phyloP scores from a whole-genome alignment of 1,140 invertebrate species.

The Hypsibius dujardini region DNA sequence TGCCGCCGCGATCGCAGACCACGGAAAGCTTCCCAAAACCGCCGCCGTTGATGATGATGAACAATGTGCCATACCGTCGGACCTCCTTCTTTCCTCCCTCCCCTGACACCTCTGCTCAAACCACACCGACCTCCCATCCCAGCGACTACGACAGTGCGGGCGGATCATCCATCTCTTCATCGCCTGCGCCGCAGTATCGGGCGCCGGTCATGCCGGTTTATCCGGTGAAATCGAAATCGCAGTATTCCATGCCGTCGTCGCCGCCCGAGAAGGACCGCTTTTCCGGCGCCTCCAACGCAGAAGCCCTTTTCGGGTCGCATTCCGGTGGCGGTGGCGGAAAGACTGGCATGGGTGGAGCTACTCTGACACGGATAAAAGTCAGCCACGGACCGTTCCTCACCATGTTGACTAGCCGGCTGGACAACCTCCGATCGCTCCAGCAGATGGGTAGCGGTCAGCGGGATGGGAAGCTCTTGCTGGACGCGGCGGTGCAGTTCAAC shows the following conservation, averaged over 20 bases:
- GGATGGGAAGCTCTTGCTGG: slow-evolving; percentile 27
- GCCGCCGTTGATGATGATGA: background rate
- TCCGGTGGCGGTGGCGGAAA: background rate
- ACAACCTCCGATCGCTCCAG: background rate
- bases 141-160: slow-evolving; percentile 3
- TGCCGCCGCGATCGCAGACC: background rate
- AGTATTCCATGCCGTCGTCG: slow-evolving; percentile 4
- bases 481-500: slow-evolving; percentile 32
- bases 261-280: too few relatives aligned
- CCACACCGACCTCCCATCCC: background rate
- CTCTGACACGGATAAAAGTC: background rate
- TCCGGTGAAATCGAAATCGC: background rate
- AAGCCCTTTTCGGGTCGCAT: background rate
- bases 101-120: slow-evolving; percentile 4
- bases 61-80: background rate
- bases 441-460: background rate
- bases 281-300: too few relatives aligned
- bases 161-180: background rate
- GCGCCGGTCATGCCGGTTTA: background rate
- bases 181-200: background rate
- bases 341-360: too few relatives aligned
- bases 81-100: slow-evolving; percentile 9
- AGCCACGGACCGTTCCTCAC: background rate
- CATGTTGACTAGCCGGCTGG: background rate
- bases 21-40: background rate